Evolutionary conservation across 2,797 vertebrate species (phyloP).

Genomic region (Pantherophis vulpinus): DNA sequence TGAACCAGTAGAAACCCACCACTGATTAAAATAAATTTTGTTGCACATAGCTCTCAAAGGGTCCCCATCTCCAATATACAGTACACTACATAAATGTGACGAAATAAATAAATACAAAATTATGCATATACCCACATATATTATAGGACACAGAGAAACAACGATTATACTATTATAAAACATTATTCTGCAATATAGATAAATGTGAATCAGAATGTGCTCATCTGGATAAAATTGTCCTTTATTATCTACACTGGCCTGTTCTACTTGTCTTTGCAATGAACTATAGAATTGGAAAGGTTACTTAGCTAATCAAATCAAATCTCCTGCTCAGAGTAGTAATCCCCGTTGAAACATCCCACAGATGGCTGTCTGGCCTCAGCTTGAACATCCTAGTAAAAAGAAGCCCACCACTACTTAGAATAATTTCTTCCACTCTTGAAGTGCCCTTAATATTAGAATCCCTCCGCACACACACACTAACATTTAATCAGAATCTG

Average conservation of each 20-base stretch:
- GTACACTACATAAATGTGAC: too few species aligned
- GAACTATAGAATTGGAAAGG: background rate
- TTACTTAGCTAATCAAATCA: background rate
- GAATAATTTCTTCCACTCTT: background rate
- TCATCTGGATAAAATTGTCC: background rate
- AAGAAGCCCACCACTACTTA: background rate
- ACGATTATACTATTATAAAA: background rate
- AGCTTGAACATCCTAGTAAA: background rate
- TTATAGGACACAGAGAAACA: too few species aligned
- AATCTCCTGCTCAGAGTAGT: background rate
- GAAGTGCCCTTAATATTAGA: background rate
- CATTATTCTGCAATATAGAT: background rate
- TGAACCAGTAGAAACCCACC: too few species aligned
- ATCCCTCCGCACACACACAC: background rate
- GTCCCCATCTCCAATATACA: too few species aligned
- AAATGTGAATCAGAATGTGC: background rate
- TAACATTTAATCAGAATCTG: background rate
- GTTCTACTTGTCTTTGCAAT: background rate
- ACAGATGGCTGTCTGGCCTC: background rate
- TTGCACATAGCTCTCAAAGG: too few species aligned
- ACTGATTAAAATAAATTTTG: too few species aligned
- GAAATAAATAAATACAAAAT: too few species aligned
- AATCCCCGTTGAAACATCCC: background rate
- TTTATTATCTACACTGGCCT: background rate
- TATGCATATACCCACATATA: too few species aligned